phyloP scores from a whole-genome alignment of 2,113 vertebrate genomes.

The Chascanopsetta lugubris region DNA sequence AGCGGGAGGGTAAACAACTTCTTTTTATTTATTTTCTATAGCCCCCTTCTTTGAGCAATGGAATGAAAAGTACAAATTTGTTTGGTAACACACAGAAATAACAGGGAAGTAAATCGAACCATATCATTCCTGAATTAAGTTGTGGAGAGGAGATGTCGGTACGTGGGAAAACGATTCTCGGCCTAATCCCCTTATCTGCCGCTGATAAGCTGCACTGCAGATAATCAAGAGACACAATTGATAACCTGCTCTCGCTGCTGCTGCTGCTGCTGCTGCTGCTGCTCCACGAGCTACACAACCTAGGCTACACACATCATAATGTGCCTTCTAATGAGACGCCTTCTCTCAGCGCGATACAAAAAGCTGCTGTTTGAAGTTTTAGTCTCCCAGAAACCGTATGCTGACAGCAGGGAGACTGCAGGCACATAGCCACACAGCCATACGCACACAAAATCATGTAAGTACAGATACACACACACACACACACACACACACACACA shows the following conservation, averaged over 20 bases:
- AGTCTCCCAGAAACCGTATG: slow-evolving; percentile 43
- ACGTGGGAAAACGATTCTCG: slow-evolving; percentile 27
- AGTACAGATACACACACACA: slow-evolving; percentile 23
- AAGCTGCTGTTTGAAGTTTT: slow-evolving; percentile 54
- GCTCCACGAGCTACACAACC: slow-evolving; percentile 26
- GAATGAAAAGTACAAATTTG: slow-evolving; percentile 13
- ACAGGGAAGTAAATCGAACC: slow-evolving; percentile 9
- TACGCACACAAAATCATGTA: background rate
- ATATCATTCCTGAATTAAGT: background rate
- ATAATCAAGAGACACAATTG: slow-evolving; percentile 66
- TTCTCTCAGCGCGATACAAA: slow-evolving; percentile 45
- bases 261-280: slow-evolving; percentile 22
- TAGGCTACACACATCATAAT: slow-evolving; percentile 31
- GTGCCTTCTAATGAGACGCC: slow-evolving; percentile 50
- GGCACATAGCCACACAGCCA: slow-evolving; percentile 9
- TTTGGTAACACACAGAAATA: slow-evolving; percentile 3
- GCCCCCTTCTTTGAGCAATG: slow-evolving; percentile 6
- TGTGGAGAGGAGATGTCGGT: slow-evolving; percentile 7
- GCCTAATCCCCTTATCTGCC: slow-evolving; percentile 57
- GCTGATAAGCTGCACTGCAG: slow-evolving; percentile 62
- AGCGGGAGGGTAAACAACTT: slow-evolving; percentile 13
- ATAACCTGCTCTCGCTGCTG: slow-evolving; percentile 58
- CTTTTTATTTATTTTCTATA: too few species aligned
- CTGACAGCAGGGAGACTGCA: slow-evolving; percentile 15
- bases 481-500: slow-evolving; percentile 4